Evolutionary conservation across 2,888 invertebrate genomes (phyloP), one percentile per base, ranked within the genome.

Genomic region (Phragmatobia fuliginosa): DNA sequence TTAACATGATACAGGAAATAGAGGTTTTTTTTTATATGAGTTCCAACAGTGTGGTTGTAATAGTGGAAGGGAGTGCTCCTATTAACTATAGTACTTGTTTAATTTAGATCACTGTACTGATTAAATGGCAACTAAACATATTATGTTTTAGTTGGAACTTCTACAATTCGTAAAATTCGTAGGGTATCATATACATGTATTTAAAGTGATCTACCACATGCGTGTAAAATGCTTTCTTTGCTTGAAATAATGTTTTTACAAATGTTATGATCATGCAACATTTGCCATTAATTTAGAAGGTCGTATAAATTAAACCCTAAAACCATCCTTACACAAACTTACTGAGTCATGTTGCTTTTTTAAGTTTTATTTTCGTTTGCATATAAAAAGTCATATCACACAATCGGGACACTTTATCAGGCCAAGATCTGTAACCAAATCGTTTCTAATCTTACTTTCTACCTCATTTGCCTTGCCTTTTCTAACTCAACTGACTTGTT

Each of bases 191-290:
- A 38, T 49, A 32, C 4, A 49, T 32, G 28, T 49, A 32, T 52
- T n/a, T 64, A 36, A 52, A 56, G 62, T 78, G 78, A 78, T 72
- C 78, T 72, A 75, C 59, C 66, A 21, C 62, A n/a, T 70, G 67
- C 72, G 70, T 75, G 63, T 49, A 65, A 58, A 45, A 56, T 63
- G 67, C 56, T 66, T 70, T 70, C 65, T 65, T 41, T 28, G 52
- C 60, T 68, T 66, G 59, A 74, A 70, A 77, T 73, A 75, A 80
- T 72, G 62, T 75, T 69, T 75, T 69, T 58, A 41, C 41, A 45
- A 77, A 65, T 62, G 69, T 71, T 78, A 75, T 52, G 49, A 16
- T 70, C 74, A 78, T 80, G 72, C 81, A 80, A 75, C 59, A 63
- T 78, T 59, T 67, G 62, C 70, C 60, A 70, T 69, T 69, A 79